A percentile compares a stretch with the other conserved stretches of the same genome.
Evolutionary conservation across 2,113 vertebrate genomes (phyloP).

Genomic region (Tachycineta bicolor): DNA sequence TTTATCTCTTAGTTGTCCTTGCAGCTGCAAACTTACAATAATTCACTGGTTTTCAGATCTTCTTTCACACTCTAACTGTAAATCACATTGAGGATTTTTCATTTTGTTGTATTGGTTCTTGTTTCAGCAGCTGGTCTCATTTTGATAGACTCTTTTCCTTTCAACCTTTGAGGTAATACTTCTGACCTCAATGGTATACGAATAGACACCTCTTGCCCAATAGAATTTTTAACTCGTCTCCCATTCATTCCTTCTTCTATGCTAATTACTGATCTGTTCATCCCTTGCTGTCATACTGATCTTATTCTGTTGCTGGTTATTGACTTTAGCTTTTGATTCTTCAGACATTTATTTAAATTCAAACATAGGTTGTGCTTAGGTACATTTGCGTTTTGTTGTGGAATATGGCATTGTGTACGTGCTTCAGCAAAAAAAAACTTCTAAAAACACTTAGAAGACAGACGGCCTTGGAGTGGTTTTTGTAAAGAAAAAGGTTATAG

Average conservation of each 20-base stretch:
- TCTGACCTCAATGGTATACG: not conserved
- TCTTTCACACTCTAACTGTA: not conserved
- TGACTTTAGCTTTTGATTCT: not conserved
- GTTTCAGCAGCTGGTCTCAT: not conserved
- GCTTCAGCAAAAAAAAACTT: not conserved
- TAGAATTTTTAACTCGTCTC: not conserved
- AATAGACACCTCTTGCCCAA: not conserved
- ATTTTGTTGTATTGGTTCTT: not conserved
- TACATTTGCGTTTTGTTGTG: not conserved
- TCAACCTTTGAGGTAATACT: not conserved
- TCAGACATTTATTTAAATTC: not conserved
- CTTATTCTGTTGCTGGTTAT: not conserved
- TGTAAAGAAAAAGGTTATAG: not conserved
- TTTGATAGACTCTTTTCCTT: not conserved
- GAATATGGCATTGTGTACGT: fast-evolving
- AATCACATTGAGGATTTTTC: not conserved
- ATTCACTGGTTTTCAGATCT: not conserved
- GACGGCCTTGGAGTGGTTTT: not conserved
- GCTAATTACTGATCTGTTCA: not conserved
- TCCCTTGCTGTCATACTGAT: not conserved
- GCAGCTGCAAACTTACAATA: not conserved
- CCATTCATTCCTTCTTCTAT: not conserved
- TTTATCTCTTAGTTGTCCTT: not conserved
- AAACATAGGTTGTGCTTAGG: not conserved
- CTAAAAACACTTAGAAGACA: not conserved